Conservation (phyloP, 1,140 invertebrate genomes). For the Heliconius himera region DNA sequence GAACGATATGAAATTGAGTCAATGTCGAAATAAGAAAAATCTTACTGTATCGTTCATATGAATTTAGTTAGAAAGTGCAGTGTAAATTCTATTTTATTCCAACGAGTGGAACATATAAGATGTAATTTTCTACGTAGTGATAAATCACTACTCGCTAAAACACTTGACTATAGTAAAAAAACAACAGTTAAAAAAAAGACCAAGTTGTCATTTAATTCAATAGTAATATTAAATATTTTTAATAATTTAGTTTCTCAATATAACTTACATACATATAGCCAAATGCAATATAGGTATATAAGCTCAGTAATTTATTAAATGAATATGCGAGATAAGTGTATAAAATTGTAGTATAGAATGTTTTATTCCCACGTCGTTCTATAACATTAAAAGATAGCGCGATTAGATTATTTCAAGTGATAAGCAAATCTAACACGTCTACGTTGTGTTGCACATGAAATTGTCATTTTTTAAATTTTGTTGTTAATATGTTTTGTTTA, state of each 20-base stretch:
- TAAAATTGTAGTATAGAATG: conserved; percentile 19
- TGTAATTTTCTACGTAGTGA: no score
- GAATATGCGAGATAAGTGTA: not conserved
- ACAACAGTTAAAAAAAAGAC: no score
- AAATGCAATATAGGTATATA: not conserved
- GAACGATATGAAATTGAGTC: not conserved
- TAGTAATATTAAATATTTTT: not conserved
- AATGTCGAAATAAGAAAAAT: not conserved
- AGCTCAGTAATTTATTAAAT: not conserved
- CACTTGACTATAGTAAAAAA: no score
- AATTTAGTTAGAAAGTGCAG: no score
- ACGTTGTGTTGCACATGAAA: not conserved
- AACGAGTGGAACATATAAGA: no score
- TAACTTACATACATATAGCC: not conserved
- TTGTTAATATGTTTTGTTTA: not conserved
- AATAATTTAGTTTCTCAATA: not conserved
- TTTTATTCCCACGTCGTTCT: conserved; percentile 30
- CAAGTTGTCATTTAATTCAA: not conserved
- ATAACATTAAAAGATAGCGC: conserved; percentile 26
- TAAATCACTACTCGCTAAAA: no score
- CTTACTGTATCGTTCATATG: no score
- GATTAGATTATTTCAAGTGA: conserved; percentile 36
- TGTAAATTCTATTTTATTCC: no score
- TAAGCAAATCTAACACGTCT: conserved; percentile 24
- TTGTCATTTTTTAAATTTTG: not conserved